Evolutionary conservation across 2,113 vertebrate species (phyloP).

Genomic region (Clarias batrachus): DNA sequence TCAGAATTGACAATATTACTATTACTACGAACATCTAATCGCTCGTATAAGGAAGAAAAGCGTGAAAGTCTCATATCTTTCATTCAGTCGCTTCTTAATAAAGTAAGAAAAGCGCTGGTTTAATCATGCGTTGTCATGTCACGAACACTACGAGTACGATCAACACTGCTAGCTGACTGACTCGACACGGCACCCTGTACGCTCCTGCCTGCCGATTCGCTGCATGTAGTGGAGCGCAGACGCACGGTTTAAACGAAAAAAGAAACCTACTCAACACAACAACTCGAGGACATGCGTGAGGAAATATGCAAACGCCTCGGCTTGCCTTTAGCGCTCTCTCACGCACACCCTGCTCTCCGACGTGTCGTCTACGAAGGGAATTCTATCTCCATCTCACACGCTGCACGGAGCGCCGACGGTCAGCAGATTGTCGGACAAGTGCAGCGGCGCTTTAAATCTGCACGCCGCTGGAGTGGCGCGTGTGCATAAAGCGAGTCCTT

Average conservation of each 20-base stretch:
- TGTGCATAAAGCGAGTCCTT: conserved; percentile 1
- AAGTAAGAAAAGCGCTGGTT: neutral
- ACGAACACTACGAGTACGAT: too few species aligned
- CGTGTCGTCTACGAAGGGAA: neutral
- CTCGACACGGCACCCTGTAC: neutral
- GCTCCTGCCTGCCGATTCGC: neutral
- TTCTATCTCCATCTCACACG: neutral
- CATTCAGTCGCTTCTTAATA: neutral
- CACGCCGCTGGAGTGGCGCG: neutral
- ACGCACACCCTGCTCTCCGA: neutral
- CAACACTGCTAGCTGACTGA: neutral
- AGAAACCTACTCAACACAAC: neutral
- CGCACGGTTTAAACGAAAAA: neutral
- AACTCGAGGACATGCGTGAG: neutral
- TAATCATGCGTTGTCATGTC: neutral
- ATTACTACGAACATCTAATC: conserved; percentile 18
- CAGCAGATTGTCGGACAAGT: neutral
- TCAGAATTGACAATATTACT: neutral
- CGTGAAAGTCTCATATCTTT: neutral
- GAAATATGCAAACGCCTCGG: too few species aligned
- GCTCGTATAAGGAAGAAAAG: conserved; percentile 23
- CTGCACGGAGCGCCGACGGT: neutral
- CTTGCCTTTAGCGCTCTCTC: neutral
- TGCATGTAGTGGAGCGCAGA: neutral
- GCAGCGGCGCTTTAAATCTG: conserved; percentile 2